Percentiles rank a stretch among this genome's conserved stretches.
These are phyloP conservation scores for Pleuronectes platessa DNA, from an alignment of 2,113 vertebrate genomes.

Conservation along the genomic window DNA sequence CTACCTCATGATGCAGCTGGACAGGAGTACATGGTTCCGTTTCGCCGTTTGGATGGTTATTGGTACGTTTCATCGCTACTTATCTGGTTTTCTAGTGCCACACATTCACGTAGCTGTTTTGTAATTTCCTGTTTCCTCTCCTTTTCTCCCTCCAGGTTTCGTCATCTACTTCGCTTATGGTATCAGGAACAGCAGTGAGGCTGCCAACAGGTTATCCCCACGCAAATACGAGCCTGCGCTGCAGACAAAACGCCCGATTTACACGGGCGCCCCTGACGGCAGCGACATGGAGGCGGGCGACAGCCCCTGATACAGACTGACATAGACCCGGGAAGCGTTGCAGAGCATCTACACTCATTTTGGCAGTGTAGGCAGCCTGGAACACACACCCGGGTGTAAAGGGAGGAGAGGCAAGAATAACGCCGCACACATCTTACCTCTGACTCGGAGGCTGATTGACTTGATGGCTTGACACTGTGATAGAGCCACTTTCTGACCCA, in stretches of 20 bases:
- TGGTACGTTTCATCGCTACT: conserved; percentile 74
- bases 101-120: background rate
- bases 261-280: conserved; percentile 61
- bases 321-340: conserved; percentile 13
- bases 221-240: conserved; percentile 64
- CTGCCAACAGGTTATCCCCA: conserved; percentile 47
- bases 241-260: conserved; percentile 77
- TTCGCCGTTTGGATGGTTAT: conserved; percentile 91
- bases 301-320: conserved; percentile 64
- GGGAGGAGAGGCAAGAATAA: conserved; percentile 45
- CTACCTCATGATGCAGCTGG: conserved; percentile 97
- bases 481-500: conserved; percentile 8
- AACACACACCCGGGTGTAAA: conserved; percentile 34
- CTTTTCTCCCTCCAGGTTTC: conserved; percentile 82
- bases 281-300: conserved; percentile 70
- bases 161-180: conserved; percentile 92
- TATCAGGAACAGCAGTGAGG: conserved; percentile 88
- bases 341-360: conserved; percentile 32
- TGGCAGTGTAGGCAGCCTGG: conserved; percentile 35
- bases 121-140: background rate
- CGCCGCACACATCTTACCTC: conserved; percentile 63
- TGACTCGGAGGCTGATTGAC: conserved; percentile 55
- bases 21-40: conserved; percentile 86
- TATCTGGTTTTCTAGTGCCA: background rate
- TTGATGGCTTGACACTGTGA: conserved; percentile 54